Evolutionary conservation across 2,113 vertebrate species (phyloP), one percentile per base, ranked within the genome.

Genomic region (Calyptommatus sinebrachiatus): DNA sequence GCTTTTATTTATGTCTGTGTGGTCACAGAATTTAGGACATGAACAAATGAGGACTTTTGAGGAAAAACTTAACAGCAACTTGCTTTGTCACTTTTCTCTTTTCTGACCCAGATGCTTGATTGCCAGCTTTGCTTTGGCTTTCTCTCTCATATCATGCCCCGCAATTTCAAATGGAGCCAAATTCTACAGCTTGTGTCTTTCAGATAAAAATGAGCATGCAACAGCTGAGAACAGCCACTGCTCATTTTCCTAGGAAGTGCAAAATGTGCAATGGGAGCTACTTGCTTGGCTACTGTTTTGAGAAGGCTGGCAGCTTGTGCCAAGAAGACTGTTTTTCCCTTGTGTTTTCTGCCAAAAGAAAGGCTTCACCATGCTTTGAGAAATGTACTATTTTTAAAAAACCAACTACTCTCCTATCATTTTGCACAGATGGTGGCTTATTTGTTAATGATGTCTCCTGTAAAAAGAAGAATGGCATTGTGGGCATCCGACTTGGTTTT

Each of bases 191-290:
- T 68, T 80, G 71, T 80, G 57, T 80, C 63, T 65, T 73, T 73
- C 50, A 80, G 62, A 80, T 74, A 74, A 80, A 74, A 80, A 74
- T 74, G 79, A 73, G 29, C 71, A 68, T 60, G 63, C 79, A 80
- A 28, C 29, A 74, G 79, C 63, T 80, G 63, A 80, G 63, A 67
- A 24, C 24, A 57, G 24, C 48, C 41, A 53, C 72, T 80, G 71
- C 62, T 80, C n/a, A 68, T 74, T 80, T 80, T 63, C 72, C 48
- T 10, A 74, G 72, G 71, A 80, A 68, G 26, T 31, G 28, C 29
- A 22, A 63, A 68, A 73, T 73, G 71, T 3, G 21, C 29, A 35
- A 24, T 66, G 77, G 62, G 67, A 80, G 73, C 9, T 2, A 24
- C 62, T n/a, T 21, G 29, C 7, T 48, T 3, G 53, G 22, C 62